A percentile compares a stretch with the other conserved stretches of the same genome.
Evolutionary conservation across 2,113 vertebrate genomes (phyloP).

Genomic region (Pelobates fuscus): DNA sequence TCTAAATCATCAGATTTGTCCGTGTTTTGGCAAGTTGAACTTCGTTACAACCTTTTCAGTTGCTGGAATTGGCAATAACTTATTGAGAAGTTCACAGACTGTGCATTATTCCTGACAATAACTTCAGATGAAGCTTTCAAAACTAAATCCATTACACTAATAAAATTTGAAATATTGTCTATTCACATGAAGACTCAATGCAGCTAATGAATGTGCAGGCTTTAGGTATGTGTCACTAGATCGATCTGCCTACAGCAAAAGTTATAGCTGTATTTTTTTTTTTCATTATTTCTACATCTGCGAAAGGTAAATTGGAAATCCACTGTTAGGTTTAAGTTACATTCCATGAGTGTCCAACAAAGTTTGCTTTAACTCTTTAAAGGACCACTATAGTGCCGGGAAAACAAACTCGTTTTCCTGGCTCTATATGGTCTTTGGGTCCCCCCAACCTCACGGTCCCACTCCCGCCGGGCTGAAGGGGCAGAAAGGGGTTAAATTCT

Average conservation of each 20-base stretch:
- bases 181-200: slow-evolving; percentile 10
- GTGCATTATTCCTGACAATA: slow-evolving; percentile 33
- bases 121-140: slow-evolving; percentile 35
- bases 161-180: slow-evolving; percentile 38
- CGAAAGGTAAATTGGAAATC: no score
- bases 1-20: slow-evolving; percentile 17
- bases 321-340: no score
- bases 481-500: no score
- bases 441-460: no score
- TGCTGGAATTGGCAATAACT: slow-evolving; percentile 43
- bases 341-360: no score
- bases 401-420: no score
- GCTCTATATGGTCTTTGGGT: no score
- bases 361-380: no score
- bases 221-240: slow-evolving; percentile 15
- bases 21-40: slow-evolving; percentile 20
- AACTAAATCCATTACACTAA: slow-evolving; percentile 44
- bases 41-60: slow-evolving; percentile 13
- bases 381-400: no score
- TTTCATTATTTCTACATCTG: neutral
- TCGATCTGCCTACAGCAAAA: slow-evolving; percentile 8
- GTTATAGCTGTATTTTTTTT: neutral
- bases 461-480: no score
- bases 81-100: slow-evolving; percentile 41
- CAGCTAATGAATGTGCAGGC: slow-evolving; percentile 14